Evolutionary conservation across 2,888 invertebrate species (phyloP), one percentile per base, ranked within the genome.

Genomic region (Dryococelus australis): DNA sequence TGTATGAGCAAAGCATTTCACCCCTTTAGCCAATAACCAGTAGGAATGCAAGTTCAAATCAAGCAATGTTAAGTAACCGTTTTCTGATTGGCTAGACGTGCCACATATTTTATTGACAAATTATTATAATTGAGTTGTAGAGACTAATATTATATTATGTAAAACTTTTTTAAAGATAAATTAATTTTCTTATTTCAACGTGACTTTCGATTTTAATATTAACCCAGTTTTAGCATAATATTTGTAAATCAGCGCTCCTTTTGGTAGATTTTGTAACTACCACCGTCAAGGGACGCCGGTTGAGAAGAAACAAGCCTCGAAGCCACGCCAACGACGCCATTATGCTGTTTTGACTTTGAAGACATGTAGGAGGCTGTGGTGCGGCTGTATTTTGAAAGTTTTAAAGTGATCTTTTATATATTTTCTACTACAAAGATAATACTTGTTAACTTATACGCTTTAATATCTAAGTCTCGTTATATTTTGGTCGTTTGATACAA

Each of bases 401-500:
- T 65, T 65, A 12, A 65, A 65, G 65, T 65, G 65, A 20, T n/a
- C n/a, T 65, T 65, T 65, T 65, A 65, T 65, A 65, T 65, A 65
- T 65, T 65, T 65, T 65, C 8, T 65, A 65, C 65, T 6, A n/a
- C 65, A 65, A 24, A 65, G n/a, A 65, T 65, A n/a, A 65, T 65
- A 65, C 65, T 65, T 65, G 65, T 65, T 65, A 65, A 16, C 65
- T 65, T 65, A 65, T 65, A 16, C 65, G 65, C 65, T 65, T 65
- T 65, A 65, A 65, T 65, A 65, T 65, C 65, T 65, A 65, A 65
- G 65, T 65, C 65, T 65, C 47, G 65, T 65, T 65, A 24, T 65
- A 65, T 65, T 65, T 65, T 65, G 65, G 65, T n/a, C 65, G 65
- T 65, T 65, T 16, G 65, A n/a, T 16, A 16, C 24, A 65, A 65